A percentile compares a stretch with the other conserved stretches of the same genome.
Evolutionary conservation across 2,797 vertebrate genomes (phyloP).

Genomic region (Coregonus ussuriensis): DNA sequence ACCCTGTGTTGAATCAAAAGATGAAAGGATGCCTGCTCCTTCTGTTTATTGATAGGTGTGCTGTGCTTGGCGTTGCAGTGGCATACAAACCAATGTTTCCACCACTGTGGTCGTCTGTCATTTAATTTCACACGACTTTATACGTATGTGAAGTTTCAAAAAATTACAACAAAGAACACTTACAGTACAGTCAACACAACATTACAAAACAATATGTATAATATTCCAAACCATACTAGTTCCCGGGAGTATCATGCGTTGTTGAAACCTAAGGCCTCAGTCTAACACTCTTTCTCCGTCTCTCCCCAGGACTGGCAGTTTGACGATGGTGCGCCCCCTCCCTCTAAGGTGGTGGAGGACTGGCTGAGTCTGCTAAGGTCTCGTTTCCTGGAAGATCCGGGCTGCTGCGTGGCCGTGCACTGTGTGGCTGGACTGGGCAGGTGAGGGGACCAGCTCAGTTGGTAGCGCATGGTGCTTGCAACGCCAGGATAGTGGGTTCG

Average conservation of each 20-base stretch:
- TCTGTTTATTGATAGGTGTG: too few relatives aligned
- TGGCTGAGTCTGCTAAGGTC: conserved; percentile 86
- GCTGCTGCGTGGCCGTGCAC: conserved; percentile 88
- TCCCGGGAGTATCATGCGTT: neutral
- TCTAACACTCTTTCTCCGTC: neutral
- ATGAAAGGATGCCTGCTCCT: too few relatives aligned
- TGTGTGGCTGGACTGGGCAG: conserved; percentile 89
- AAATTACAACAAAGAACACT: neutral
- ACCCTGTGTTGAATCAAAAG: too few relatives aligned
- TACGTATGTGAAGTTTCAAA: neutral
- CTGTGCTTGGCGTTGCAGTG: too few relatives aligned
- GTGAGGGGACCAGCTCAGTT: conserved; percentile 58
- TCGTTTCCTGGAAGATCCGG: conserved; percentile 88
- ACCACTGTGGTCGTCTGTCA: too few relatives aligned
- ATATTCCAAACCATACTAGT: neutral
- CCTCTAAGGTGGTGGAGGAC: conserved; percentile 87
- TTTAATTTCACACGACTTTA: neutral
- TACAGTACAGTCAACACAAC: neutral
- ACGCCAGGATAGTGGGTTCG: neutral
- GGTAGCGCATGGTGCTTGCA: neutral
- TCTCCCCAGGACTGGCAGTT: conserved; percentile 84
- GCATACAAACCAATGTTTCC: too few relatives aligned
- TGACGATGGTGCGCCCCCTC: conserved; percentile 88
- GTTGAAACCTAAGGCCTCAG: neutral
- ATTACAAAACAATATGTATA: neutral